Evolutionary conservation across 2,113 vertebrate genomes (phyloP).

Genomic region (Lontra canadensis): DNA sequence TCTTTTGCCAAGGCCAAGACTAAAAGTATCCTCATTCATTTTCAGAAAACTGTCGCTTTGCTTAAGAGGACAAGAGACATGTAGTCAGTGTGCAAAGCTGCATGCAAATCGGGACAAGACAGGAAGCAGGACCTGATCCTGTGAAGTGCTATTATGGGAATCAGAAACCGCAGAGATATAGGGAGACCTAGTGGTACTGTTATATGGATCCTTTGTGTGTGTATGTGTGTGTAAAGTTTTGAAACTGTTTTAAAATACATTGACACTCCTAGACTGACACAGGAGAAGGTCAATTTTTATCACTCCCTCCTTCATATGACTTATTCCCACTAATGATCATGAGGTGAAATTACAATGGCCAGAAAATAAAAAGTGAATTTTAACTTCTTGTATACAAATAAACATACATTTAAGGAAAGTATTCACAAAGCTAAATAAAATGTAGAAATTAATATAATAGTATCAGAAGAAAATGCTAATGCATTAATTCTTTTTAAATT

Average conservation of each 20-base stretch:
- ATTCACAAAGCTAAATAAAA: background rate
- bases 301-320: background rate
- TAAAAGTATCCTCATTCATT: background rate
- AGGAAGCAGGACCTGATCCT: background rate
- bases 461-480: background rate
- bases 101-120: background rate
- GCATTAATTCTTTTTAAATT: background rate
- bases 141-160: background rate
- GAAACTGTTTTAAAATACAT: background rate
- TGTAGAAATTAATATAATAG: background rate
- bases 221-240: background rate
- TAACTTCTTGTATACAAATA: background rate
- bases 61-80: background rate
- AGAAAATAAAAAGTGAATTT: background rate
- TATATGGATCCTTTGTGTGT: background rate
- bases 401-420: background rate
- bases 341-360: background rate
- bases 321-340: background rate
- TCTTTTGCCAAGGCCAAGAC: background rate
- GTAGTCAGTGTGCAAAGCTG: background rate
- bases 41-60: background rate
- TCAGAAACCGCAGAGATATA: background rate
- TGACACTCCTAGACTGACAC: background rate
- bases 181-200: fast-evolving
- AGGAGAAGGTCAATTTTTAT: background rate